Percentiles rank a stretch among this genome's conserved stretches.
Evolutionary conservation across 1,140 invertebrate species (phyloP).

Genomic region (Zaprionus lachaisei): DNA sequence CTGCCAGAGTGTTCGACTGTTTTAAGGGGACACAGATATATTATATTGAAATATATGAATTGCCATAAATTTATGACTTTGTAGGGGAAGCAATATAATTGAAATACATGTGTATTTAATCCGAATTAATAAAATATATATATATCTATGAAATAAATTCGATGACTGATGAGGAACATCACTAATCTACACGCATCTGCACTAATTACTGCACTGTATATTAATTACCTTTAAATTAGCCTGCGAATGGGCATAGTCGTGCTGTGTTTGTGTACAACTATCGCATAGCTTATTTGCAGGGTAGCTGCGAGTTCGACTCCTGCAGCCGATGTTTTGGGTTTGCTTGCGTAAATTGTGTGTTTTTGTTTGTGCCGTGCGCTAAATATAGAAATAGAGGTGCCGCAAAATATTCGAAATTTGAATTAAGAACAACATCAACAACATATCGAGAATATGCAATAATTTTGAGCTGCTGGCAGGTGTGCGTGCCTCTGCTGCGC

Average conservation of each 20-base stretch:
- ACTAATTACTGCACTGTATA: too few species aligned
- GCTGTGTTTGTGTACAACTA: neutral
- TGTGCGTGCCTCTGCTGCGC: conserved; percentile 34
- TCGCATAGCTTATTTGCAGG: conserved; percentile 22
- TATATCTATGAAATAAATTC: neutral
- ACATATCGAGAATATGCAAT: conserved; percentile 57
- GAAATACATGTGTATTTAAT: neutral
- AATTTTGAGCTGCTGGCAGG: conserved; percentile 61
- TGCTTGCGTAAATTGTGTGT: conserved; percentile 64
- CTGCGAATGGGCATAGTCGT: neutral
- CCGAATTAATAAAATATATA: neutral
- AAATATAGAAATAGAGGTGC: conserved; percentile 66
- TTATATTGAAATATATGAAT: neutral
- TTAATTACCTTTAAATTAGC: neutral
- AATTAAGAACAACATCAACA: conserved; percentile 28
- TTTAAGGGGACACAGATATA: neutral
- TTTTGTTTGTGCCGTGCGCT: conserved; percentile 52
- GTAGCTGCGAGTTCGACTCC: conserved; percentile 24
- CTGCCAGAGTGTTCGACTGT: neutral
- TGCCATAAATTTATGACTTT: neutral
- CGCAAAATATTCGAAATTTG: conserved; percentile 66
- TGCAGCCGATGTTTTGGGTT: conserved; percentile 20
- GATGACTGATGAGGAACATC: neutral
- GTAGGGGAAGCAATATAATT: neutral
- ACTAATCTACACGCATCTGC: conserved; percentile 5